Evolutionary conservation across 2,113 vertebrate species (phyloP), one percentile per base, ranked within the genome.

Genomic region (Sinocyclocheilus anshuiensis): DNA sequence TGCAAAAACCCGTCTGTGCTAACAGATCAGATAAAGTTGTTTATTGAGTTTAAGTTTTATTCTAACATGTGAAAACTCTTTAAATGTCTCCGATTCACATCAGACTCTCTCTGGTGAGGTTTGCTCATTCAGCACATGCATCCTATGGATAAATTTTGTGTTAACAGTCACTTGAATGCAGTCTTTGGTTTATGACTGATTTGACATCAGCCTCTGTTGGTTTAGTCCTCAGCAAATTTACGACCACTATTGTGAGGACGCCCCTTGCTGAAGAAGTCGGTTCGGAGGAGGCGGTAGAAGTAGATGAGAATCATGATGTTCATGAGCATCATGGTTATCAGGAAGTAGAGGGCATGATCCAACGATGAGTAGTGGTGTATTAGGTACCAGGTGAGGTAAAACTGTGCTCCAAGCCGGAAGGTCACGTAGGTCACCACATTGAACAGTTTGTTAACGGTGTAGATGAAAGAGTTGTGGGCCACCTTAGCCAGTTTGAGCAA

Each of bases 261-360:
- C 5, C 36, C 48, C 24, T 83, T 86, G 20, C 55, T 59, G 89
- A 96, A 96, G 91, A 99, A 97, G 92, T 99, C 98, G 0, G 97
- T 93, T 4, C 96, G 96, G 10, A 99, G 94, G 77, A 99, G 95
- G 74, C 98, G 97, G 84, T 95, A 96, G 90, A 98, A 98, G 91
- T 98, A 99, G 90, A 96, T 89, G 72, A 97, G 89, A 59, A 99
- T 99, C 97, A 99, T 99, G 85, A 94, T 59, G 0, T 99, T 96
- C 86, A 98, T 95, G 87, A 96, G 78, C 12, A 96, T 91, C 84
- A 99, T 93, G 87, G 94, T 90, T 86, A 63, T 0, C 0, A 96
- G 87, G 74, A 99, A 95, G 89, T 94, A 97, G 71, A 90, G 89
- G 1, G 95, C 94, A 63, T 94, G 94, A 71, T 94, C 96, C 92